Evolutionary conservation across 2,888 invertebrate genomes (phyloP), one percentile per base, ranked within the genome.

Genomic region (Spisula solida): DNA sequence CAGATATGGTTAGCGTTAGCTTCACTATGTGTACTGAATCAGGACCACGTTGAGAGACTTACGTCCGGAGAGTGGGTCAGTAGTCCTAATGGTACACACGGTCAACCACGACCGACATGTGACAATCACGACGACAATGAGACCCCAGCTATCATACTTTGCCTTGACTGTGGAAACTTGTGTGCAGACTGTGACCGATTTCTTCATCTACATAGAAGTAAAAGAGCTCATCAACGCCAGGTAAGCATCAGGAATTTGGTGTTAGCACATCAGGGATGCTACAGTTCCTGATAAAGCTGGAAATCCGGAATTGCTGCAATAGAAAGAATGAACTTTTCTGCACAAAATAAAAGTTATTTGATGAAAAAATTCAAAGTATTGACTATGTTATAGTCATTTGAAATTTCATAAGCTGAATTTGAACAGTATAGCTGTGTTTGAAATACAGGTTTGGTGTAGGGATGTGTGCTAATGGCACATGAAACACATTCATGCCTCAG

Each of bases 121-220:
- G 98, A 98, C 83, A 99, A 99, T 97, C 99, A 99, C 96, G 99
- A 99, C 96, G 99, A 99, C 96, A 98, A 98, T 0, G 98, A 98
- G 96, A 99, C 99, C 0, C 97, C 98, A 20, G 99, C 99, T 0
- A 98, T 99, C 90, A 98, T 99, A 90, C 98, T 99, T 94, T 99
- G 99, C 96, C 98, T 98, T 94, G 97, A 97, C 12, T 99, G 99
- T 96, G 99, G 99, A 31, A 98, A 99, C 91, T 97, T 99, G 55
- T 99, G 99, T 96, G 98, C 98, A 0, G 99, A 99, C 96, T 99
- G 99, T 96, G 99, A 99, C 97, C 97, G 99, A 85, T 98, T 99
- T 96, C 97, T 99, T 89, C 99, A 99, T 97, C 97, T 99, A 86
- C 99, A 98, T 96, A 97, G 99, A 82, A 98, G 98, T 95, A 98